Evolutionary conservation across 1,140 invertebrate species (phyloP).

Genomic region (Calliopsis andreniformis): DNA sequence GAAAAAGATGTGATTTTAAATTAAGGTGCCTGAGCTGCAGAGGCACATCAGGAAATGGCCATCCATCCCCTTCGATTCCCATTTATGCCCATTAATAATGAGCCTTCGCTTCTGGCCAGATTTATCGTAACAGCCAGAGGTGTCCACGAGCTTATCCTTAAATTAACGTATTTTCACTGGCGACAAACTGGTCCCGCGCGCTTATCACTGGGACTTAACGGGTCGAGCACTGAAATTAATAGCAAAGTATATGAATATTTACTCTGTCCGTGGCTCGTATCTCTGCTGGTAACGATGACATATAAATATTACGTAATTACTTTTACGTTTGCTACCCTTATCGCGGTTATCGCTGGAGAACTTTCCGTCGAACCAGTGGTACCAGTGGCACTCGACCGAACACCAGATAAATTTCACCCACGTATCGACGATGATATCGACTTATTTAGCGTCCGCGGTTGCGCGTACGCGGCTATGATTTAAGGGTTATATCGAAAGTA

Average conservation of each 20-base stretch:
- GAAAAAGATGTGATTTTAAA: too few relatives aligned
- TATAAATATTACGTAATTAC: slow-evolving; percentile 48
- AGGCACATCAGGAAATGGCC: neutral
- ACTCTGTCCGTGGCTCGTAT: neutral
- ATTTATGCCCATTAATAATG: slow-evolving; percentile 29
- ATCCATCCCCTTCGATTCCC: neutral
- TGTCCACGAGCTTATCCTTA: slow-evolving; percentile 9
- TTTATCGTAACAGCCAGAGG: neutral
- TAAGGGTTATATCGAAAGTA: slow-evolving; percentile 9
- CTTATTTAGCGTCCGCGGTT: slow-evolving; percentile 11
- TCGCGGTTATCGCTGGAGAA: slow-evolving; percentile 12
- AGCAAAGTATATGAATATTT: slow-evolving; percentile 20
- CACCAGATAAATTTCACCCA: slow-evolving; percentile 50
- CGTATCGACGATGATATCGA: slow-evolving; percentile 48
- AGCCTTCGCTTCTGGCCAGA: neutral
- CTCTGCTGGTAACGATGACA: neutral
- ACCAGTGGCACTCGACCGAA: neutral
- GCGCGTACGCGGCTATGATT: neutral
- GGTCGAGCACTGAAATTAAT: slow-evolving; percentile 11
- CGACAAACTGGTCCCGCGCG: slow-evolving; percentile 23
- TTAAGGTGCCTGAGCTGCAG: too few relatives aligned
- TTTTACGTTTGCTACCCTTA: slow-evolving; percentile 13
- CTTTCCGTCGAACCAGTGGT: slow-evolving; percentile 17
- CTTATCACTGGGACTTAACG: slow-evolving; percentile 12
- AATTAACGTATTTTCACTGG: slow-evolving; percentile 24